Conservation (phyloP, 2,113 vertebrate species). For the Salminus brasiliensis region DNA sequence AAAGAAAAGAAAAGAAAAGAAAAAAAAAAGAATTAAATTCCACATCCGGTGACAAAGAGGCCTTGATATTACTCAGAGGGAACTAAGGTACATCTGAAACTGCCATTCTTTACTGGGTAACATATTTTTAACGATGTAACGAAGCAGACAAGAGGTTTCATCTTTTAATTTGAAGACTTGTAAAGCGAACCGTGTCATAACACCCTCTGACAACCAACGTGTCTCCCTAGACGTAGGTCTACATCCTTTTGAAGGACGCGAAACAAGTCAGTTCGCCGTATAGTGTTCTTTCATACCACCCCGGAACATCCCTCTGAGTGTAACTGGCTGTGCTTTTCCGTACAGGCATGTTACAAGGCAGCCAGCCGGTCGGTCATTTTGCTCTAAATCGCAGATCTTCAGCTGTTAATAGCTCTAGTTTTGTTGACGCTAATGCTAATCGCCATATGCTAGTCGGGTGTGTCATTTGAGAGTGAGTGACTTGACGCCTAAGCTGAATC, state of each 20-base stretch:
- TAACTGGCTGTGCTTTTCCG: constrained; percentile 5
- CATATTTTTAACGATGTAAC: constrained; percentile 73
- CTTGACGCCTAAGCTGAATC: constrained; percentile 64
- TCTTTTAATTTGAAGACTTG: constrained; percentile 15
- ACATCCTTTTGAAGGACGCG: constrained; percentile 65
- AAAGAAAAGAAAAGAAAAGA: constrained; percentile 70
- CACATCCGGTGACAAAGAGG: constrained; percentile 82
- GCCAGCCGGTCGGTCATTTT: constrained; percentile 58
- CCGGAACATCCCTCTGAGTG: constrained; percentile 16
- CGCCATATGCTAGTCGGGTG: constrained; percentile 72
- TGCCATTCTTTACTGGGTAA: constrained; percentile 80
- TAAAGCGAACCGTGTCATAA: constrained; percentile 52
- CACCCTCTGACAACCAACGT: constrained; percentile 54
- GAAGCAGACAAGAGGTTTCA: constrained; percentile 64
- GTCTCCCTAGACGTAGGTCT: constrained; percentile 72
- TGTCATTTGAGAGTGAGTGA: constrained; percentile 67
- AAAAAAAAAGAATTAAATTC: constrained; percentile 77
- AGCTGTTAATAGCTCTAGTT: constrained; percentile 72
- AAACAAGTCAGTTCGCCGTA: constrained; percentile 67
- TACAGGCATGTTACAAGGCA: constrained; percentile 65
- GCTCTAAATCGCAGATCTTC: constrained; percentile 69
- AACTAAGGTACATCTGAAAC: constrained; percentile 80
- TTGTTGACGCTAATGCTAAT: constrained; percentile 69
- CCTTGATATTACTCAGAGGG: constrained; percentile 81
- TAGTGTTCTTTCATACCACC: constrained; percentile 58